These are phyloP conservation scores for Halcyon senegalensis DNA, from an alignment of 2,113 vertebrate species.

Conservation along the genomic window DNA sequence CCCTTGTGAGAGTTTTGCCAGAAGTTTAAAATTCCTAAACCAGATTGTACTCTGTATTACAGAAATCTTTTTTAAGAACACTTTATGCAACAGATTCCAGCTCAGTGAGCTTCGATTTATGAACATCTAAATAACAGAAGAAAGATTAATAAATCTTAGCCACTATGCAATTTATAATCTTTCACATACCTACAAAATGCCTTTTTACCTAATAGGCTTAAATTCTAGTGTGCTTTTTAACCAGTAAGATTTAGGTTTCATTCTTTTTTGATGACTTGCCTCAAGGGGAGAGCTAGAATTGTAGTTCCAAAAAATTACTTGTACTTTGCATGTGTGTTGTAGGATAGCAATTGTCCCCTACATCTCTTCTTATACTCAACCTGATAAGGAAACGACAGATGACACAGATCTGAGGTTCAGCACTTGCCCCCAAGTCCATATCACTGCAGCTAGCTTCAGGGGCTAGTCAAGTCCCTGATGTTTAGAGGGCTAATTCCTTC, in stretches of 20 bases:
- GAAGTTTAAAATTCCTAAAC: not conserved
- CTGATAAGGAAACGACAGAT: not conserved
- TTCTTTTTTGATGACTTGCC: not conserved
- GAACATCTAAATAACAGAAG: not conserved
- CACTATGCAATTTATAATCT: not conserved
- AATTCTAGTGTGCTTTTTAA: not conserved
- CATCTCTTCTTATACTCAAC: not conserved
- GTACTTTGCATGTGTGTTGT: not conserved
- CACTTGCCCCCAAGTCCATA: not conserved
- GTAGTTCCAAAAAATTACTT: not conserved
- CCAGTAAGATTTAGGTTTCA: not conserved
- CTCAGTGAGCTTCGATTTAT: not conserved
- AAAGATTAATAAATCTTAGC: not conserved
- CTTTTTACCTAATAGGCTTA: not conserved
- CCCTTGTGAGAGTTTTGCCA: not conserved
- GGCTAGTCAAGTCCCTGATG: not conserved
- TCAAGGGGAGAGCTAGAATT: not conserved
- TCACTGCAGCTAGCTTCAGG: not conserved
- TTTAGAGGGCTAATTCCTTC: not conserved
- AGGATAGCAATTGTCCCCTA: not conserved
- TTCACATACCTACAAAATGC: not conserved
- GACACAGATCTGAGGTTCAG: not conserved
- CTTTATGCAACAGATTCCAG: not conserved
- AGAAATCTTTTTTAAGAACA: not conserved
- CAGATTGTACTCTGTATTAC: not conserved